Percentiles rank a stretch among this genome's conserved stretches.
Conservation (phyloP, 1,140 invertebrate species). For the Antheraea pernyi region DNA sequence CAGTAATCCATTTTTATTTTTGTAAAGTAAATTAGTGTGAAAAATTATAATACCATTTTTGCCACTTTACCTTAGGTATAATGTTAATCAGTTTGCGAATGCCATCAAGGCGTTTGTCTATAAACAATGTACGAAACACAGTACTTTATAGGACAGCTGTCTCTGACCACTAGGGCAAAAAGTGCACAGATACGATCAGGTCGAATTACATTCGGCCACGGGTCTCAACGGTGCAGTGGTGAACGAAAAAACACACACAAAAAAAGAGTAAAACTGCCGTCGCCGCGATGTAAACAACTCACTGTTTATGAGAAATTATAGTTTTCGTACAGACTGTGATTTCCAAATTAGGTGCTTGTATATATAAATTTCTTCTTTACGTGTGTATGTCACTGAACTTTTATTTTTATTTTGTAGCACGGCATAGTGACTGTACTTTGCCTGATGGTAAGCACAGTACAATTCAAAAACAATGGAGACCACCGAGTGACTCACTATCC, state of each 20-base stretch:
- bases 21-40: too few species aligned
- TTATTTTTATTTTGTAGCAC: too few species aligned
- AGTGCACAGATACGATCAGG: constrained; percentile 72
- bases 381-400: too few species aligned
- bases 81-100: constrained; percentile 4
- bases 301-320: constrained; percentile 39
- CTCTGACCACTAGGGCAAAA: constrained; percentile 72
- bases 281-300: constrained; percentile 57
- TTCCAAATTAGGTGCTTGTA: too few species aligned
- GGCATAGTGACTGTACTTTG: too few species aligned
- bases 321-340: constrained; percentile 27
- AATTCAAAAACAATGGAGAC: too few species aligned
- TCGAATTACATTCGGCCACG: constrained; percentile 69
- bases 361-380: too few species aligned
- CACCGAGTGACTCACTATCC: too few species aligned
- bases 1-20: too few species aligned
- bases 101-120: constrained; percentile 36
- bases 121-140: constrained; percentile 56
- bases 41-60: background rate
- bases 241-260: constrained; percentile 57
- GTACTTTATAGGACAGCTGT: constrained; percentile 67
- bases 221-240: constrained; percentile 31
- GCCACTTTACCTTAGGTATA: background rate
- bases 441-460: too few species aligned
- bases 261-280: constrained; percentile 34